Conservation (phyloP, 2,797 vertebrate genomes). For the Otolemur crassicaudatus region DNA sequence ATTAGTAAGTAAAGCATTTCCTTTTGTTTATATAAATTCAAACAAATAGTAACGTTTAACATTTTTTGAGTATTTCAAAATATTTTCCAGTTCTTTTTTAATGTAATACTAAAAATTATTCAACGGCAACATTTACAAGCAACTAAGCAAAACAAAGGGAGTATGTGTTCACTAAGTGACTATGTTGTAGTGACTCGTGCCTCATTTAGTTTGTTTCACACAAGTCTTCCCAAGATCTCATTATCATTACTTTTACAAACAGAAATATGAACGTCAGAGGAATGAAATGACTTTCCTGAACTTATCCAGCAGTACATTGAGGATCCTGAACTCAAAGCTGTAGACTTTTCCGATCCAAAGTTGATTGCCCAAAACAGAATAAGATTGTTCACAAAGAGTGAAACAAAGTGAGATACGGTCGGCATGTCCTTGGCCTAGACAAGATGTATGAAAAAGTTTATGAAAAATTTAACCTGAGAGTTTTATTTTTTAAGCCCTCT, state of each 20-base stretch:
- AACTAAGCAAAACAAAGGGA: not conserved
- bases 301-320: not conserved
- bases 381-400: not conserved
- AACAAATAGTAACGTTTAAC: not conserved
- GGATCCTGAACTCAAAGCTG: not conserved
- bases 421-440: not conserved
- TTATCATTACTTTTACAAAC: not conserved
- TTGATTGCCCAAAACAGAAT: not conserved
- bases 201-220: not conserved
- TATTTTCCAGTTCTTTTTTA: not conserved
- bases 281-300: not conserved
- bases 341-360: not conserved
- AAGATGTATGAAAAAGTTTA: not conserved
- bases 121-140: not conserved
- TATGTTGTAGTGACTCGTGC: not conserved
- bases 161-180: not conserved
- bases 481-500: not conserved
- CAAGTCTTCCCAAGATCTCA: not conserved
- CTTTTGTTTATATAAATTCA: slow-evolving; percentile 36
- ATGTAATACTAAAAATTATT: not conserved
- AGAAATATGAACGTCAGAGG: not conserved
- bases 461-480: not conserved
- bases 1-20: slow-evolving; percentile 87
- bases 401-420: not conserved
- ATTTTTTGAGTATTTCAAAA: not conserved